These are phyloP conservation scores for Cossypha niveicapilla DNA, from an alignment of 2,797 vertebrate species.

Conservation along the genomic window DNA sequence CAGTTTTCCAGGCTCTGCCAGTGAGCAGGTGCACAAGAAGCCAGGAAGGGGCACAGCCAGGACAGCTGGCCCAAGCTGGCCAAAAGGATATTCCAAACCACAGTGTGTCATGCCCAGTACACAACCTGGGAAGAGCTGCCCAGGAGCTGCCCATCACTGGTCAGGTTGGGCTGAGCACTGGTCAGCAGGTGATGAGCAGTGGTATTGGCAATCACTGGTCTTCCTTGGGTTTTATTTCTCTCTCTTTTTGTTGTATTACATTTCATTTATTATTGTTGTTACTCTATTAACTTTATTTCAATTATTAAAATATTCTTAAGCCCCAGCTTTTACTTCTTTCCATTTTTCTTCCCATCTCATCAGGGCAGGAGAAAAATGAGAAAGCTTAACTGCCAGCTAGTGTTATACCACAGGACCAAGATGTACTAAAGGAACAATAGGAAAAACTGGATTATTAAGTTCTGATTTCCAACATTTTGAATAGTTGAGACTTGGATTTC, in stretches of 20 bases:
- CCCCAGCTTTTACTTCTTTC: background rate
- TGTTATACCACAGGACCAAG: background rate
- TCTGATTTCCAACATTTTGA: background rate
- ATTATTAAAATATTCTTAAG: background rate
- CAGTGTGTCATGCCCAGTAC: background rate
- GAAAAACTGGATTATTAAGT: background rate
- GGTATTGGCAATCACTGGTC: background rate
- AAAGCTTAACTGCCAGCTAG: background rate
- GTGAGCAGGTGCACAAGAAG: background rate
- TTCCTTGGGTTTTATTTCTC: background rate
- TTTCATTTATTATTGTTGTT: background rate
- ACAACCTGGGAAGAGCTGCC: background rate
- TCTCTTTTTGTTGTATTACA: background rate
- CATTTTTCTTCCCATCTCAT: background rate
- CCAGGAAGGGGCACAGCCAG: background rate
- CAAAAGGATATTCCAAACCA: background rate
- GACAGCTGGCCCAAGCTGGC: background rate
- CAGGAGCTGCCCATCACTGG: background rate
- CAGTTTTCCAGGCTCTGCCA: background rate
- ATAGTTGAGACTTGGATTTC: background rate
- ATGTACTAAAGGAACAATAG: background rate
- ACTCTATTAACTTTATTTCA: background rate
- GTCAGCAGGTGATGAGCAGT: fast-evolving
- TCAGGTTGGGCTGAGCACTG: background rate
- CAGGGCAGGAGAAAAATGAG: background rate